A percentile compares a stretch with the other conserved stretches of the same genome.
Evolutionary conservation across 2,113 vertebrate species (phyloP).

Genomic region (Anser brachyrhynchus): DNA sequence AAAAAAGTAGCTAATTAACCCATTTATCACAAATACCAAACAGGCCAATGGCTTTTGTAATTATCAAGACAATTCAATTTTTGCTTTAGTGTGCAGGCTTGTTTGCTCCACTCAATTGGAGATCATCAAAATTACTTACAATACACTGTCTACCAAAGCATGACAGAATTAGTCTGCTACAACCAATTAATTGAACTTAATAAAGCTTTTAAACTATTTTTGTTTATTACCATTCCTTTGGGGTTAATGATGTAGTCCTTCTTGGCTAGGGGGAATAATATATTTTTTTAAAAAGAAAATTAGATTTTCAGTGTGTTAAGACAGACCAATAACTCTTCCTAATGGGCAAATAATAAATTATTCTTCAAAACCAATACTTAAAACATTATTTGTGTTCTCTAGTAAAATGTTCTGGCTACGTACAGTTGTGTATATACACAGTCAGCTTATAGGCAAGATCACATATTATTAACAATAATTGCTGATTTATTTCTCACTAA

Average conservation of each 20-base stretch:
- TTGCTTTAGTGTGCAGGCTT: conserved; percentile 69
- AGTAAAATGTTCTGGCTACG: conserved; percentile 2
- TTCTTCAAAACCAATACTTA: conserved; percentile 50
- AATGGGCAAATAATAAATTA: conserved; percentile 58
- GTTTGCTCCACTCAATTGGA: conserved; percentile 70
- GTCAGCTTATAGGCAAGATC: conserved; percentile 10
- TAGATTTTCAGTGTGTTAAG: conserved; percentile 57
- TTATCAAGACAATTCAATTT: conserved; percentile 76
- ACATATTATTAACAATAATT: not conserved
- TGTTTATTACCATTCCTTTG: conserved; percentile 71
- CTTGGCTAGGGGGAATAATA: conserved; percentile 62
- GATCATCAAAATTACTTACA: conserved; percentile 78
- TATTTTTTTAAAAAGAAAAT: conserved; percentile 59
- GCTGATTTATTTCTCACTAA: conserved; percentile 16
- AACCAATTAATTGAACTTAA: conserved; percentile 77
- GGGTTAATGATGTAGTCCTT: conserved; percentile 65
- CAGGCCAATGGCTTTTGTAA: conserved; percentile 74
- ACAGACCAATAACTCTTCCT: conserved; percentile 46
- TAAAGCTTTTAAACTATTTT: conserved; percentile 76
- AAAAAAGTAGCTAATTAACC: conserved; percentile 69
- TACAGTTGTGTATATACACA: not conserved
- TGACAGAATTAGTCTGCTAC: conserved; percentile 73
- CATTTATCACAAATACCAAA: conserved; percentile 76
- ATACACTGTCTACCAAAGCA: conserved; percentile 74
- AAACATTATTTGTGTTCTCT: conserved; percentile 22